Evolutionary conservation across 2,888 invertebrate species (phyloP), one percentile per base, ranked within the genome.

Genomic region (Syritta pipiens): DNA sequence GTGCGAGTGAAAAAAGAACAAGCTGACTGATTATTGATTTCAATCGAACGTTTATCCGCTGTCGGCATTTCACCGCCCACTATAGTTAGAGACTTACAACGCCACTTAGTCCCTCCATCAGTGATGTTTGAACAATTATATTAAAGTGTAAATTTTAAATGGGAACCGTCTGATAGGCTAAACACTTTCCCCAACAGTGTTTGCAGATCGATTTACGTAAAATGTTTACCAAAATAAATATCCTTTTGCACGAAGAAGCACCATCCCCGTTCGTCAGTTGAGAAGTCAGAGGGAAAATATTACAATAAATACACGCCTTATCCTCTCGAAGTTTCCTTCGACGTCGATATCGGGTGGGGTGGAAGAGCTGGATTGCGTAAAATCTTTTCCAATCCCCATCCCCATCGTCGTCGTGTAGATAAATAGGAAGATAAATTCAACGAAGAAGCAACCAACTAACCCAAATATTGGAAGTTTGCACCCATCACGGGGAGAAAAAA

Each of bases 381-480:
- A 65, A 74, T 75, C 68, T 42, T 60, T 62, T 46, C 26, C 37
- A 48, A 32, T 35, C 42, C 55, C 32, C 1, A 17, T 37, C 37
- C 17, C 19, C n/a, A n/a, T n/a, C n/a, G n/a, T n/a, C n/a, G n/a
- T n/a, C n/a, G n/a, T n/a, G n/a, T 62, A 62, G 37, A 75, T 53
- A 75, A 32, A 44, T 24, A 49, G 12, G 24, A 57, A 46, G 22
- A 44, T 57, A 63, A 57, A 62, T 22, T 32, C 51, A 26, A 48
- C 10, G 26, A 46, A 35, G 59, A 48, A 44, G 14, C 40, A 59
- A 48, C 63, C 40, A 65, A 40, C 71, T 55, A 62, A 72, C 60
- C 79, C 37, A 79, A 79, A 62, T 79, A 68, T 62, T 68, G 62
- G 42, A 74, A 74, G 37, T 62, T 67, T 62, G n/a, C 32, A 69